Evolutionary conservation across 2,797 vertebrate species (phyloP), one percentile per base, ranked within the genome.

Genomic region (Atherinosoma microstoma): DNA sequence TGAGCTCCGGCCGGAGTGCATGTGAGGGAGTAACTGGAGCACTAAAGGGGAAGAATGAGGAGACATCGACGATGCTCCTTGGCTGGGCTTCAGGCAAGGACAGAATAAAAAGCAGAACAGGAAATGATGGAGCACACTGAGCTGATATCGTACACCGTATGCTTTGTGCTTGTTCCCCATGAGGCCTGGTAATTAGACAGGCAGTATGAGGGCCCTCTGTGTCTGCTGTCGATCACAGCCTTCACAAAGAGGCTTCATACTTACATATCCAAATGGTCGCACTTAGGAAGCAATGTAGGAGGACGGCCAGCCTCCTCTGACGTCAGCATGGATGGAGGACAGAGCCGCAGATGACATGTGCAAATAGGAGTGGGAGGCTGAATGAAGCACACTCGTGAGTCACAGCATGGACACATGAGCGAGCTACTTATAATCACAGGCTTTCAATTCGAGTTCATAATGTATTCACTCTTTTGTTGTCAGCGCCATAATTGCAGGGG

Each of bases 361-460:
- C 87, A 88, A 86, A 90, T 66, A 81, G 72, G 82, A 88, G 93
- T 93, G 90, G 93, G 93, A 90, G 91, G 91, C 88, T 89, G 91
- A 90, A 88, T 86, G 87, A 91, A 91, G 84, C 82, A 79, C 47
- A 64, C 75, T 78, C 64, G 67, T 89, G 91, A 89, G 81, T 91
- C 87, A 93, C 83, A 80, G 89, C 85, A 82, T 53, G 76, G 80
- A 81, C 85, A 89, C 87, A 91, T 58, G 85, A 89, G 87, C 73
- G 35, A 68, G 75, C 80, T 73, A 71, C 84, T 87, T 66, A 71
- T 87, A 93, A 93, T 92, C 80, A 92, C 78, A 87, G 82, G 82
- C 90, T 93, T 92, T 93, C 87, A 90, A 88, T 83, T 86, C 76
- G 70, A 73, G 82, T 82, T 88, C 83, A 83, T 81, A 78, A 77